Conservation (phyloP, 2,888 invertebrate species). For the Amblyjoppa fuscipennis region DNA sequence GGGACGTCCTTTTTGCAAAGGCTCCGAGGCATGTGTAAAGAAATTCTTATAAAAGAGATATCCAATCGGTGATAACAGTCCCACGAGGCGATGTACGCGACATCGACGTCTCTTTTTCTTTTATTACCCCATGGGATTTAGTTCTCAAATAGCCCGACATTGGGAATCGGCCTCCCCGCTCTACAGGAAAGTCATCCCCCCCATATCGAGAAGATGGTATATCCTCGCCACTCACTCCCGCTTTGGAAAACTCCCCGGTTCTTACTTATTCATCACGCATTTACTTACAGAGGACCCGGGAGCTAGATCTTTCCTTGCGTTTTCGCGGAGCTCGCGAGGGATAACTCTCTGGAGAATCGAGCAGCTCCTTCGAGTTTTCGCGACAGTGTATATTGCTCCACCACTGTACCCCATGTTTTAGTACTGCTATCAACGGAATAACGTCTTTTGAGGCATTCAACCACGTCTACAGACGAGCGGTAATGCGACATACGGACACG, state of each 20-base stretch:
- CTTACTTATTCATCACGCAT: constrained; percentile 80
- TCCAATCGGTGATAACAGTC: constrained; percentile 48
- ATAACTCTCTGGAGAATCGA: constrained; percentile 68
- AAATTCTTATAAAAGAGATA: constrained; percentile 46
- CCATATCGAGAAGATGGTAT: constrained; percentile 21
- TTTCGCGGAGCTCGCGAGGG: constrained; percentile 32
- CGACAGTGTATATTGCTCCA: constrained; percentile 18
- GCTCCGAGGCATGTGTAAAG: constrained; percentile 8
- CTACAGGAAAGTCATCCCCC: constrained; percentile 1
- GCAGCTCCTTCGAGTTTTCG: constrained; percentile 71
- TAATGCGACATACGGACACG: constrained; percentile 18
- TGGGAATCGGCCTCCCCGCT: constrained; percentile 1
- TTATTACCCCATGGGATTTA: constrained; percentile 44
- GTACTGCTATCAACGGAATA: constrained; percentile 72
- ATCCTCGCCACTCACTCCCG: constrained; percentile 36
- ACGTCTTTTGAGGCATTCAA: constrained; percentile 73
- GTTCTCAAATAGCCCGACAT: constrained; percentile 22
- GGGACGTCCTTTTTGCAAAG: background rate
- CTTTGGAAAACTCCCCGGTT: constrained; percentile 37
- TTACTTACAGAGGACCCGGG: constrained; percentile 74
- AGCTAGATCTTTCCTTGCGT: constrained; percentile 26
- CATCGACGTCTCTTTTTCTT: constrained; percentile 33
- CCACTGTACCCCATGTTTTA: constrained; percentile 31
- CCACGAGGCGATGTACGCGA: constrained; percentile 21
- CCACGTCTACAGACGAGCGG: constrained; percentile 67